phyloP scores from a whole-genome alignment of 2,797 vertebrate species.

The Dallia pectoralis region DNA sequence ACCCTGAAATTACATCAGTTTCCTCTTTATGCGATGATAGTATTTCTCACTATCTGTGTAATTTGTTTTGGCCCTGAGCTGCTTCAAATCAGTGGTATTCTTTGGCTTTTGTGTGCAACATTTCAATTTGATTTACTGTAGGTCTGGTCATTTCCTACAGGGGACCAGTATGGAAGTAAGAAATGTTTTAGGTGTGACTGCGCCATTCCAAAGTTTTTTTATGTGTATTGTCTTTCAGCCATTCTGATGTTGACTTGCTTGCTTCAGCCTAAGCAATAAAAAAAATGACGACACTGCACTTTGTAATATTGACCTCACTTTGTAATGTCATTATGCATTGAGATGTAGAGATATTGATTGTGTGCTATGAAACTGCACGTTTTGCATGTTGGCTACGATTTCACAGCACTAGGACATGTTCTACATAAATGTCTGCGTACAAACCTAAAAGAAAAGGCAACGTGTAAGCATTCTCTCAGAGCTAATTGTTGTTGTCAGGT shows the following conservation, averaged over 20 bases:
- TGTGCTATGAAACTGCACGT: not conserved
- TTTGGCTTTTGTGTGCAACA: too few relatives aligned
- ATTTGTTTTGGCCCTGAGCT: too few relatives aligned
- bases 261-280: too few relatives aligned
- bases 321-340: not conserved
- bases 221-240: too few relatives aligned
- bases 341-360: not conserved
- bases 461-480: not conserved
- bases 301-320: not conserved
- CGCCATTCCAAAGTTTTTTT: too few relatives aligned
- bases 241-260: too few relatives aligned
- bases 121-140: too few relatives aligned
- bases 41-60: not conserved
- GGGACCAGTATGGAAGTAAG: too few relatives aligned
- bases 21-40: not conserved
- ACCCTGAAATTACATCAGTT: not conserved
- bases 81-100: too few relatives aligned
- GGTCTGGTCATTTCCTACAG: too few relatives aligned
- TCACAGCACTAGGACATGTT: not conserved
- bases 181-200: too few relatives aligned
- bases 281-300: too few relatives aligned
- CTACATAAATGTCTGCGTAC: not conserved
- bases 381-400: not conserved
- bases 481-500: not conserved
- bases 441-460: not conserved